Evolutionary conservation across 2,113 vertebrate genomes (phyloP).

Genomic region (Cyanocitta stelleri): DNA sequence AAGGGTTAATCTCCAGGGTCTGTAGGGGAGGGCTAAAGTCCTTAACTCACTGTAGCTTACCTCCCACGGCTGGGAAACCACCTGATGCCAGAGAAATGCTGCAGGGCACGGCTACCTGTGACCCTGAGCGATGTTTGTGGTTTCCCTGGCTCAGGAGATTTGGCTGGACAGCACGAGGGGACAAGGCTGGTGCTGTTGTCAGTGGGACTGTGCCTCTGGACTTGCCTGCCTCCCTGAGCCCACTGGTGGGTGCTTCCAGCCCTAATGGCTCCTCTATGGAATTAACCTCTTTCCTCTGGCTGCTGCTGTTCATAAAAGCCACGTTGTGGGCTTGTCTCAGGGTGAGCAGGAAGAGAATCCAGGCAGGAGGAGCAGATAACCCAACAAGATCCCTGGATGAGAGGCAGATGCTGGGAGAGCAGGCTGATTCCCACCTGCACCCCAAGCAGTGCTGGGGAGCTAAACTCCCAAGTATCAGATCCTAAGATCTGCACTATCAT

Average conservation of each 20-base stretch:
- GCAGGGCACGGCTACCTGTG: neutral
- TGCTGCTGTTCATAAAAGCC: neutral
- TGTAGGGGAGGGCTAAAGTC: neutral
- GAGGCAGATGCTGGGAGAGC: neutral
- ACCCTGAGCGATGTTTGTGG: neutral
- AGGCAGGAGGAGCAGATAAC: neutral
- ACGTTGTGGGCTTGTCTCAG: accelerated
- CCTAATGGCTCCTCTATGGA: neutral
- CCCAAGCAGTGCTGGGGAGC: accelerated
- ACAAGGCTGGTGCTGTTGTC: accelerated
- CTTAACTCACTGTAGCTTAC: neutral
- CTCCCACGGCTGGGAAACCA: neutral
- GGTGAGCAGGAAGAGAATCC: neutral
- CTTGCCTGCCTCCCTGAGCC: neutral
- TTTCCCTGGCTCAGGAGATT: neutral
- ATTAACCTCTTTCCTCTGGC: neutral
- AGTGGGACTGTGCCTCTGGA: neutral
- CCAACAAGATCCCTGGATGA: neutral
- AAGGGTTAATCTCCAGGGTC: neutral
- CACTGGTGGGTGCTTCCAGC: neutral
- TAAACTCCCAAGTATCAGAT: neutral
- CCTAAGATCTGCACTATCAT: neutral
- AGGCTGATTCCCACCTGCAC: neutral
- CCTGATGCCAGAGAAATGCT: neutral
- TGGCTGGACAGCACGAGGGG: neutral